Percentiles rank a stretch among this genome's conserved stretches.
Evolutionary conservation across 2,113 vertebrate genomes (phyloP).

Genomic region (Ptilonorhynchus violaceus): DNA sequence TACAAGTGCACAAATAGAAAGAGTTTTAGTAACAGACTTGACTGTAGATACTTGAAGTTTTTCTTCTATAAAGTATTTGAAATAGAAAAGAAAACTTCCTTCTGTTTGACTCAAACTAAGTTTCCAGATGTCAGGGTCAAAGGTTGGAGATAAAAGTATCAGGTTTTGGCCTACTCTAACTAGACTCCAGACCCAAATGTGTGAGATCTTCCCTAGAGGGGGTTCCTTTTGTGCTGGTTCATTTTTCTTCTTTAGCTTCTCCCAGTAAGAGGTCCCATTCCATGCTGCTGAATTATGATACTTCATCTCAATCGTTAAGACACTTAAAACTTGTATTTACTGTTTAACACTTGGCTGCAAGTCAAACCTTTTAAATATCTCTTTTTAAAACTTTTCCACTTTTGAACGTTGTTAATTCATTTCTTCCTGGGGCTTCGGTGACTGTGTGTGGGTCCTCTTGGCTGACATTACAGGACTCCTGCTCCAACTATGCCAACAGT

Average conservation of each 20-base stretch:
- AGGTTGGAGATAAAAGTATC: conserved; percentile 96
- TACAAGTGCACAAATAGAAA: conserved; percentile 74
- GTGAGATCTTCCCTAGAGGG: conserved; percentile 84
- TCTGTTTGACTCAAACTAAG: conserved; percentile 83
- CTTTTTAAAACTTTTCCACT: conserved; percentile 62
- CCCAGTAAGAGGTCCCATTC: conserved; percentile 83
- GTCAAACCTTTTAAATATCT: conserved; percentile 74
- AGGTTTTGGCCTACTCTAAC: conserved; percentile 82
- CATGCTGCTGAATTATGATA: conserved; percentile 81
- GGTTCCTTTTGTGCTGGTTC: conserved; percentile 74
- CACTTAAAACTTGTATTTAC: conserved; percentile 74
- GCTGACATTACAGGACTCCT: conserved; percentile 22
- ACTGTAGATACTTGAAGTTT: conserved; percentile 68
- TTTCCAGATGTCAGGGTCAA: conserved; percentile 97
- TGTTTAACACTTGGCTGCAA: conserved; percentile 68
- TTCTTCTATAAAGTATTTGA: conserved; percentile 74
- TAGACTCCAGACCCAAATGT: conserved; percentile 75
- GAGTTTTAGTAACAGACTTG: conserved; percentile 62
- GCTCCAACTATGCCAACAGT: neutral
- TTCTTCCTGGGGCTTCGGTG: conserved; percentile 49
- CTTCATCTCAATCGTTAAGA: conserved; percentile 72
- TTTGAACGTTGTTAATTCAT: conserved; percentile 54
- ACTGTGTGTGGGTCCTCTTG: conserved; percentile 29
- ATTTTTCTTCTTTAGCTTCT: conserved; percentile 78
- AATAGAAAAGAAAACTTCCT: conserved; percentile 90